Evolutionary conservation across 2,113 vertebrate genomes (phyloP), one percentile per base, ranked within the genome.

Genomic region (Ctenomys sociabilis): DNA sequence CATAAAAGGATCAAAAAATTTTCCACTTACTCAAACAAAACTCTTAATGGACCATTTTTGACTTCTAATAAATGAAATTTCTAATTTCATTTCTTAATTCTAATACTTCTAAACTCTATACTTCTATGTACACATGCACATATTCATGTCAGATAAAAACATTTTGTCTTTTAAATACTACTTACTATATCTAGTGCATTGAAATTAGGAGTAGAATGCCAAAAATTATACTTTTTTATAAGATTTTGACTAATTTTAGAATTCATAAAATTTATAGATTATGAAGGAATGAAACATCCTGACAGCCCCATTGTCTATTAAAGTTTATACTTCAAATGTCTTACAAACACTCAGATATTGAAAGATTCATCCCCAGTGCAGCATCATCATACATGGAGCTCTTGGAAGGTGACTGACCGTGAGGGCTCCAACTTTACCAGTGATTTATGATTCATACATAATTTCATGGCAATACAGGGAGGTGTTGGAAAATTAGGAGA

Each of bases 11-110:
- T 77, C 22, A 93, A 95, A 87, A 52, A 54, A 78, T 40, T 94
- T 93, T 72, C n/a, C 72, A 7, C 72, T n/a, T 91, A 68, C 89
- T 95, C 54, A 93, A 93, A 77, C 40, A 95, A 95, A 96, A 14
- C 3, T 88, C 87, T 37, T 93, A 91, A 37, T 89, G 14, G 32
- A 26, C 93, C 28, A 91, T 78, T 75, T 43, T 12, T 19, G 66
- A 1, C 26, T 43, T 85, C 72, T 72, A 85, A 49, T 78, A 57
- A n/a, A n/a, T n/a, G n/a, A n/a, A n/a, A n/a, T n/a, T n/a, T n/a
- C n/a, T n/a, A n/a, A n/a, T n/a, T n/a, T 94, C 28, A 91, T 78
- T 75, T 43, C 17, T 19, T 59, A 1, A 26, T 43, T 85, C 72
- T 72, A 85, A 49, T 78, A 57, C 40, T 90, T 81, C 72, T 85